These are phyloP conservation scores for Lordiphosa mommai DNA, from an alignment of 1,140 invertebrate species.

Conservation along the genomic window DNA sequence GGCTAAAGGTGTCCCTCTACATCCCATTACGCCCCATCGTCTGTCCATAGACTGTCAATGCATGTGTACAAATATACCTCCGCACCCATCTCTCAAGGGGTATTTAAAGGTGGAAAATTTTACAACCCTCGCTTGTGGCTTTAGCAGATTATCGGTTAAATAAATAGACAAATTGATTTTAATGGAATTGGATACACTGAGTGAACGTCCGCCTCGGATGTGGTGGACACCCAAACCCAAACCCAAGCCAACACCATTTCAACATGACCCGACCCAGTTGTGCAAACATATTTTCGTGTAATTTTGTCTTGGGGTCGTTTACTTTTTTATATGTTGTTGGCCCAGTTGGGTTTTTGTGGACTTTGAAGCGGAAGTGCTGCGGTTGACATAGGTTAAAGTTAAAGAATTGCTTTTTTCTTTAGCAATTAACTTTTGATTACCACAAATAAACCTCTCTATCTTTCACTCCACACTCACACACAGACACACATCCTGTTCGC, in stretches of 20 bases:
- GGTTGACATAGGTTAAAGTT: no score
- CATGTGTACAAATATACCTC: conserved; percentile 32
- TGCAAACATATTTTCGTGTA: conserved; percentile 71
- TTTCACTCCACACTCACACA: conserved; percentile 11
- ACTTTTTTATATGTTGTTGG: conserved; percentile 47
- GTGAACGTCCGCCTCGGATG: conserved; percentile 24
- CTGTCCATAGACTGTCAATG: conserved; percentile 35
- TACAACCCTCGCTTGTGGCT: conserved; percentile 40
- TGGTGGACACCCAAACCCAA: conserved; percentile 7
- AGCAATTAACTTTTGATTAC: conserved; percentile 42
- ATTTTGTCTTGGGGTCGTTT: conserved; percentile 62
- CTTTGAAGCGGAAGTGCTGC: conserved; percentile 27
- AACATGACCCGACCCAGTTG: conserved; percentile 45
- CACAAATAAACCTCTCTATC: conserved; percentile 42
- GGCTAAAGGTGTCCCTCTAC: background rate
- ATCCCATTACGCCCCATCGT: conserved; percentile 12
- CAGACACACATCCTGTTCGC: conserved; percentile 8
- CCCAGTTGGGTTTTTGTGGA: conserved; percentile 31
- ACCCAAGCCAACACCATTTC: background rate
- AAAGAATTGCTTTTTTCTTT: background rate
- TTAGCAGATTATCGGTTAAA: conserved; percentile 72
- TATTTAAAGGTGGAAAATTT: conserved; percentile 37
- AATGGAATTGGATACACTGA: conserved; percentile 69
- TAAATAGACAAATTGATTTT: conserved; percentile 78
- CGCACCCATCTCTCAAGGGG: background rate